Evolutionary conservation across 1,140 invertebrate genomes (phyloP).

Genomic region (Anoplophora glabripennis): DNA sequence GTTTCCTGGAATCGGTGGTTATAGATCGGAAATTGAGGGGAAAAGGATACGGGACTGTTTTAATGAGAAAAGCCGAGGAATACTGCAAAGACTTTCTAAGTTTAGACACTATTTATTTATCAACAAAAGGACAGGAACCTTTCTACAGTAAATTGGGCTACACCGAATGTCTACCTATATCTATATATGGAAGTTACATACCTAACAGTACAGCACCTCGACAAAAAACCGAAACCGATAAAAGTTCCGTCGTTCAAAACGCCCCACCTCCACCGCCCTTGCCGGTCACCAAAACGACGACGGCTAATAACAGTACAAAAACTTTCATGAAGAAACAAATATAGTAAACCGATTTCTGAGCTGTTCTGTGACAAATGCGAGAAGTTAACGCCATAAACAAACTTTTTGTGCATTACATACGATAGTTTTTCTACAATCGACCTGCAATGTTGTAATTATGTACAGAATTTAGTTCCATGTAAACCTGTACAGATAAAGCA

Average conservation of each 20-base stretch:
- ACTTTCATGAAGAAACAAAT: constrained; percentile 43
- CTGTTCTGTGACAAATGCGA: no score
- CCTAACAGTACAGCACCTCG: constrained; percentile 5
- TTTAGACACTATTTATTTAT: constrained; percentile 66
- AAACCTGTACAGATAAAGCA: no score
- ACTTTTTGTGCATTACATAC: no score
- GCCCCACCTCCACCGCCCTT: constrained; percentile 27
- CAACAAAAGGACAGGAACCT: constrained; percentile 71
- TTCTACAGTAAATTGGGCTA: constrained; percentile 78
- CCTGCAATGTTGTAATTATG: no score
- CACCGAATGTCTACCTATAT: constrained; percentile 63
- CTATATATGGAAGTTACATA: constrained; percentile 57
- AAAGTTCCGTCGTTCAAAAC: neutral
- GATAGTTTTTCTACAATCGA: no score
- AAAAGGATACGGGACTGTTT: constrained; percentile 68
- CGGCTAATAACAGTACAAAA: constrained; percentile 28
- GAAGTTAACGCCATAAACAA: no score
- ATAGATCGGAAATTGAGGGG: constrained; percentile 65
- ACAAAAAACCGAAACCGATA: neutral
- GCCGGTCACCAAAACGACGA: constrained; percentile 8
- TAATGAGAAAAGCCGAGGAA: constrained; percentile 68
- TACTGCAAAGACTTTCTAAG: constrained; percentile 60
- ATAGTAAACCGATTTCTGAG: no score
- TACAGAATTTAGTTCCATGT: no score
- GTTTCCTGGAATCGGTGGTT: constrained; percentile 75